phyloP scores from a whole-genome alignment of 2,797 vertebrate genomes.

The Sebastes dallii region DNA sequence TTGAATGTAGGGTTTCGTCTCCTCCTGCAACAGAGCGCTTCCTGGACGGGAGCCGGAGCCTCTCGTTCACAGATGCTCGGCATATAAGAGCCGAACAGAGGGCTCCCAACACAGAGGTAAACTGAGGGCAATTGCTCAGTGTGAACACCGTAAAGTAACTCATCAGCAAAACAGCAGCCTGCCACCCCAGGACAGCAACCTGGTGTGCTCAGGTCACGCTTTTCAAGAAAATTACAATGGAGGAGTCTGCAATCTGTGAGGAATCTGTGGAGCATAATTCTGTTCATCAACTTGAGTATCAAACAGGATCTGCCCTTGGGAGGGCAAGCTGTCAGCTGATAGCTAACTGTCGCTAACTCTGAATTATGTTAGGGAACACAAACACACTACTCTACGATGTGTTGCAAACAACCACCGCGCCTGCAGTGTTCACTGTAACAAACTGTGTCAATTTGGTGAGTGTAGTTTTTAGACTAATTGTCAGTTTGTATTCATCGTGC shows the following conservation, averaged over 20 bases:
- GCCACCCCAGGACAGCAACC: slow-evolving; percentile 64
- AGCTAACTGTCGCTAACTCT: slow-evolving; percentile 9
- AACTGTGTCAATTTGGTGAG: neutral
- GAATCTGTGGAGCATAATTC: slow-evolving; percentile 61
- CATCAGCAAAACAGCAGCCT: slow-evolving; percentile 75
- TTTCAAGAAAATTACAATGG: slow-evolving; percentile 68
- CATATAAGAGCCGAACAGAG: slow-evolving; percentile 54
- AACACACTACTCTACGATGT: neutral
- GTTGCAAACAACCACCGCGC: neutral
- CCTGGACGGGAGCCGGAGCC: slow-evolving; percentile 56
- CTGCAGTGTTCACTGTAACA: neutral
- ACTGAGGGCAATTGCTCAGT: slow-evolving; percentile 72
- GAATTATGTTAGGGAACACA: slow-evolving; percentile 3
- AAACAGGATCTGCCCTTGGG: slow-evolving; percentile 38
- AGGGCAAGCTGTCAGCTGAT: slow-evolving; percentile 22
- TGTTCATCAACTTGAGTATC: slow-evolving; percentile 55
- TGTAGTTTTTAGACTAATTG: neutral
- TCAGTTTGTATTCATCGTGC: neutral
- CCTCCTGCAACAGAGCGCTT: slow-evolving; percentile 31
- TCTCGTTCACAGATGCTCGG: slow-evolving; percentile 66
- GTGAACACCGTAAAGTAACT: slow-evolving; percentile 68
- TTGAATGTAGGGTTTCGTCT: slow-evolving; percentile 32
- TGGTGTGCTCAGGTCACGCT: slow-evolving; percentile 63
- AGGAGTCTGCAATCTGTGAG: slow-evolving; percentile 57
- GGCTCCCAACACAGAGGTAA: slow-evolving; percentile 66